Base-by-base conservation (phyloP, 2,888 invertebrate species). In the Folsomia candida region DNA sequence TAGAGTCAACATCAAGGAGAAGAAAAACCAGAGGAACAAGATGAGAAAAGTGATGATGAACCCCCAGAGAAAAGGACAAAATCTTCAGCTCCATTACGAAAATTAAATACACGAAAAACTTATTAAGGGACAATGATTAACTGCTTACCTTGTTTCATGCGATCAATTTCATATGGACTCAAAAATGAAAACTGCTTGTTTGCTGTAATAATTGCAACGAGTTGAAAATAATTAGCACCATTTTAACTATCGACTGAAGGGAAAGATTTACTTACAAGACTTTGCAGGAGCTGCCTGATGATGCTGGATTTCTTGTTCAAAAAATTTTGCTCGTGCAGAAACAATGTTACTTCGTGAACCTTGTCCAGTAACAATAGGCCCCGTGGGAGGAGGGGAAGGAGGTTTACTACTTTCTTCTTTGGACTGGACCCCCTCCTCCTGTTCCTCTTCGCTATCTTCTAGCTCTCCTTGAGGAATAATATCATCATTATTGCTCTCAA, bases 221-320 rank as follows among this genome's bases (percentile, higher is more conserved):
- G 20, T 47, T 27, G 24, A 64, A 51, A 57, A 58, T 25, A 47
- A 47, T 24, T 20, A 14, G 22, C 20, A 14, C 25, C 3, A 26
- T 20, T 59, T 14, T 6, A 22, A 59, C n/a, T n/a, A n/a, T n/a
- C n/a, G n/a, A n/a, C 14, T 37, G 14, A 4, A 37, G 37, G 4
- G 6, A 37, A 37, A 37, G 6, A 57, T 11, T 9, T 27, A 80
- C 80, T 83, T 83, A 92, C 93, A 92, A 87, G 91, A 88, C 85
- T 92, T 93, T 65, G 91, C 89, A 80, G 90, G 68, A 76, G 92
- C 91, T 84, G 92, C 91, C 80, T 91, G 89, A 83, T 91, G 91
- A 83, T 94, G 93, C 85, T 94, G 93, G 89, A 97, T 94, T 75
- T 96, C 96, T 83, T 91, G 90, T 86, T 97, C 97, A 84, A 97